Base-by-base conservation (phyloP, 2,888 invertebrate species). In the Diabrotica balteata region DNA sequence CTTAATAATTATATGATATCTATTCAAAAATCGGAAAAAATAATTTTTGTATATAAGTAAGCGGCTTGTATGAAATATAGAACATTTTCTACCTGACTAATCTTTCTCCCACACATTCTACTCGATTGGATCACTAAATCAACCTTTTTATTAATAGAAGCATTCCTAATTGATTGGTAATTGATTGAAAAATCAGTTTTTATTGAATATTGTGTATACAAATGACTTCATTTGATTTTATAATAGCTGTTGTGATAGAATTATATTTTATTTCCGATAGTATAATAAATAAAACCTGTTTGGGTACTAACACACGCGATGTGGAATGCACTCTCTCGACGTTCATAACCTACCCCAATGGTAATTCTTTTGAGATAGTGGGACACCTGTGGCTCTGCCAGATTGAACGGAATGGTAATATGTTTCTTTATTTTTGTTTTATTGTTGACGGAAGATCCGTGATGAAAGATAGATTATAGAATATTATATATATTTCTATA, bases 91-190 rank as follows among this genome's bases (percentile, higher is more conserved):
- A 10, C 54, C 42, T 10, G 53, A 49, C 49, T 52, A 69, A 69
- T 71, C 59, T 63, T 60, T 67, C 22, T 54, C 70, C 72, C 69
- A 71, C 73, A 68, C 70, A 65, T 73, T 71, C 67, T 59, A 71
- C 70, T 70, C 60, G 72, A 72, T 71, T 71, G 67, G 70, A 62
- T 71, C 53, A 69, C 61, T 71, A 71, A 74, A 72, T 69, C 66
- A 60, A 45, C 67, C 60, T 72, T 73, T 72, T 71, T 66, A 58
- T 58, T 60, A 52, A 50, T 43, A 44, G 47, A 45, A 59, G 17
- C 58, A 54, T 54, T 51, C 17, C 22, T 65, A 71, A 72, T 72
- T 73, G 70, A 69, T 68, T 59, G 53, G 64, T 73, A 72, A 72
- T 74, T 68, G 69, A 70, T 63, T 67, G 53, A 72, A 73, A 71